Base-by-base conservation (phyloP, 2,888 invertebrate genomes). In the Deilephila elpenor region DNA sequence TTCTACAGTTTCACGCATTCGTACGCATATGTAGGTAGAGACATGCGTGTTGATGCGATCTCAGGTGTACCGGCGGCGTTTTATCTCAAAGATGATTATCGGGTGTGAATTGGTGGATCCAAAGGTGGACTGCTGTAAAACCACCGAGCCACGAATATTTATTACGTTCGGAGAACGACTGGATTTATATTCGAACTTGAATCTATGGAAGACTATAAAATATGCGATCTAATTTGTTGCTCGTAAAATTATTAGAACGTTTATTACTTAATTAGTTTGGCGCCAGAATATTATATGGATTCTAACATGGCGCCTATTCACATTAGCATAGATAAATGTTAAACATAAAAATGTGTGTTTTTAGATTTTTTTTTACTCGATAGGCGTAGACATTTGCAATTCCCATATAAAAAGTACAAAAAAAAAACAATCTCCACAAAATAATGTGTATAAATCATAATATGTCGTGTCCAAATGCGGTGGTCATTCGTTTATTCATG, bases 51-150 rank as follows among this genome's bases (percentile, higher is more conserved):
- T 80, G 83, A 79, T 84, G 82, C 85, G 85, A 88, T 89, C 89
- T 86, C 84, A 84, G 85, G 86, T 81, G 84, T 83, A 83, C 82
- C 82, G 84, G 82, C 83, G 85, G 83, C 86, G 84, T 84, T 89
- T 88, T 91, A 92, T 92, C 91, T 89, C 84, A 81, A 83, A 89
- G 90, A 90, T 89, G 87, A 92, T 93, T 90, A 93, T 93, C 91
- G 87, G 90, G 92, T 93, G 93, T 93, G 90, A 93, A 93, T 93
- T 91, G 92, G 85, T 84, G 82, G 83, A 81, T 79, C 87, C 86
- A 86, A 85, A 90, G 84, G 82, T 88, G 85, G 88, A 87, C 84
- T 86, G 83, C 79, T 83, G 84, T 88, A 84, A 88, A 88, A 79
- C 80, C 83, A 77, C 77, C 77, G 79, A 87, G 78, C 77, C 78